phyloP scores from a whole-genome alignment of 2,113 vertebrate species.

The Candoia aspera region DNA sequence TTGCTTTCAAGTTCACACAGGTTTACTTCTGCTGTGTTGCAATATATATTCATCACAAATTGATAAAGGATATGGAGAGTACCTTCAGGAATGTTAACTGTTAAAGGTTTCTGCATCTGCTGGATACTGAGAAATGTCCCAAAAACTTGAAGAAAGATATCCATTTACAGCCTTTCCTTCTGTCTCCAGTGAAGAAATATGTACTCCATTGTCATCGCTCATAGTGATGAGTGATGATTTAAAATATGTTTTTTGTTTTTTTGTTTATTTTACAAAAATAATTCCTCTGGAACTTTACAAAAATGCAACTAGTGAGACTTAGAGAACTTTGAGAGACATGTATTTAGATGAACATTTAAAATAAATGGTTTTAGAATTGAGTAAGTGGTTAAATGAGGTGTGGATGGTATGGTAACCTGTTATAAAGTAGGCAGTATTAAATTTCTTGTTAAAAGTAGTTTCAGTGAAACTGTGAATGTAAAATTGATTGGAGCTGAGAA shows the following conservation, averaged over 20 bases:
- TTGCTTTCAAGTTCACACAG: constrained; percentile 30
- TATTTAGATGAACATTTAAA: neutral
- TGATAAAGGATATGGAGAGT: constrained; percentile 13
- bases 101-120: neutral
- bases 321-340: neutral
- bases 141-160: neutral
- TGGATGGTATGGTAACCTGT: neutral
- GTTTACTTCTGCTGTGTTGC: constrained; percentile 4
- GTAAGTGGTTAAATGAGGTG: neutral
- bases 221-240: neutral
- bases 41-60: neutral
- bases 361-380: neutral
- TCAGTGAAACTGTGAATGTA: constrained; percentile 6
- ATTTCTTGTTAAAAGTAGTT: neutral
- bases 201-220: accelerated
- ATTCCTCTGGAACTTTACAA: neutral
- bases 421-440: neutral
- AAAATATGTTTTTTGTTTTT: neutral
- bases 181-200: neutral
- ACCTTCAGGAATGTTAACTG: constrained; percentile 10
- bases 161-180: neutral
- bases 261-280: neutral
- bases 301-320: neutral
- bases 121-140: constrained; percentile 14
- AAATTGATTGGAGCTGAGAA: constrained; percentile 1